These are phyloP conservation scores for Eufriesea mexicana DNA, from an alignment of 1,140 invertebrate species.

Conservation along the genomic window DNA sequence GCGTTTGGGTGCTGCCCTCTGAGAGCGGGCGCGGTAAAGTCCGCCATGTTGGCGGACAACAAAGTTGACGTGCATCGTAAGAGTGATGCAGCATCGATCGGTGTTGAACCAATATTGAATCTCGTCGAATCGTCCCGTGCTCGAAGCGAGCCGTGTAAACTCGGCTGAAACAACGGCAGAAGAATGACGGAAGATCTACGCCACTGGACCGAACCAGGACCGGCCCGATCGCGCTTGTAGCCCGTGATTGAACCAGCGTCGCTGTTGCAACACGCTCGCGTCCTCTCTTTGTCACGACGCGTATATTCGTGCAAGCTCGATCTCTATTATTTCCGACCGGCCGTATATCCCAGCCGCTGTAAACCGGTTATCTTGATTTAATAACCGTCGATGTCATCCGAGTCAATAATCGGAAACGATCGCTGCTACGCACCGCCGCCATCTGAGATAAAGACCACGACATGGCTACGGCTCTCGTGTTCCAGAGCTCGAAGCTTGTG, in stretches of 20 bases:
- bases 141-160: background rate
- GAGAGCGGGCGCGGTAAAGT: too few relatives aligned
- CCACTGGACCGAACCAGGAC: slow-evolving; percentile 48
- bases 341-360: slow-evolving; percentile 12
- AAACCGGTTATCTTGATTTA: slow-evolving; percentile 73
- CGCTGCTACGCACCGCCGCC: too few relatives aligned
- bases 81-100: background rate
- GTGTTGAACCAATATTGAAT: background rate
- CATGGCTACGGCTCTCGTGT: slow-evolving; percentile 3
- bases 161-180: slow-evolving; percentile 32
- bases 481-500: background rate
- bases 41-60: background rate
- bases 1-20: too few relatives aligned
- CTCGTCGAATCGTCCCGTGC: background rate
- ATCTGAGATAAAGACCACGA: slow-evolving; percentile 14
- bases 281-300: slow-evolving; percentile 62
- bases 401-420: slow-evolving; percentile 51
- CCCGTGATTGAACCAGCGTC: slow-evolving; percentile 68
- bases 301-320: slow-evolving; percentile 64
- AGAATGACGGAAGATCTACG: slow-evolving; percentile 53
- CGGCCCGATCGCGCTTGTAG: slow-evolving; percentile 56
- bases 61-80: background rate
- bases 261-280: slow-evolving; percentile 40
- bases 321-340: slow-evolving; percentile 64
- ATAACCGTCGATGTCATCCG: slow-evolving; percentile 75